These are phyloP conservation scores for Orussus abietinus DNA, from an alignment of 1,140 invertebrate species.

Conservation along the genomic window DNA sequence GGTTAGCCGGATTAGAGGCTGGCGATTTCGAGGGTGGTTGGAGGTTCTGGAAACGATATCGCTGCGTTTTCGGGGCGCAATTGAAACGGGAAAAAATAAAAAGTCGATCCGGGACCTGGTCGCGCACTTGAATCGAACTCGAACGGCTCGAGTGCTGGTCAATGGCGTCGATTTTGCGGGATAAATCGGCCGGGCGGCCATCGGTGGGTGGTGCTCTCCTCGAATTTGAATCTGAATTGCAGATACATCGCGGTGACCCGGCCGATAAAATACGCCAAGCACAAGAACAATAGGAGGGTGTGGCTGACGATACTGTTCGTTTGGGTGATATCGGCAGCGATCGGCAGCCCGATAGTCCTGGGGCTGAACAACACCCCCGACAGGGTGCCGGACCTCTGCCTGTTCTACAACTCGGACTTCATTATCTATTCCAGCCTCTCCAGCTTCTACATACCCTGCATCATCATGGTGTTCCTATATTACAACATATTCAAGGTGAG, in stretches of 20 bases:
- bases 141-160: neutral
- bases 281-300: slow-evolving; percentile 94
- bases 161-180: slow-evolving; percentile 17
- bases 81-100: no score
- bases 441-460: slow-evolving; percentile 98
- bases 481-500: slow-evolving; percentile 95
- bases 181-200: slow-evolving; percentile 22
- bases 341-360: slow-evolving; percentile 95
- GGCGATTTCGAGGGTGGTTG: no score
- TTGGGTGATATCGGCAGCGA: slow-evolving; percentile 93
- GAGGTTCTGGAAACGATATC: no score
- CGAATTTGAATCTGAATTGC: slow-evolving; percentile 33
- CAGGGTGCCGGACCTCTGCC: slow-evolving; percentile 73
- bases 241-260: slow-evolving; percentile 98
- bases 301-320: slow-evolving; percentile 94
- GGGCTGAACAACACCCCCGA: slow-evolving; percentile 89
- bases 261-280: slow-evolving; percentile 98
- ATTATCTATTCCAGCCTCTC: slow-evolving; percentile 96
- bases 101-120: no score
- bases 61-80: no score
- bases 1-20: no score
- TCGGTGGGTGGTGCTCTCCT: slow-evolving; percentile 15
- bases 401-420: slow-evolving; percentile 98
- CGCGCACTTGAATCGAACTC: no score
- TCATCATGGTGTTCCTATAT: slow-evolving; percentile 98